Percentiles rank a stretch among this genome's conserved stretches.
These are phyloP conservation scores for Beris chalybata DNA, from an alignment of 2,888 invertebrate genomes.

Conservation along the genomic window DNA sequence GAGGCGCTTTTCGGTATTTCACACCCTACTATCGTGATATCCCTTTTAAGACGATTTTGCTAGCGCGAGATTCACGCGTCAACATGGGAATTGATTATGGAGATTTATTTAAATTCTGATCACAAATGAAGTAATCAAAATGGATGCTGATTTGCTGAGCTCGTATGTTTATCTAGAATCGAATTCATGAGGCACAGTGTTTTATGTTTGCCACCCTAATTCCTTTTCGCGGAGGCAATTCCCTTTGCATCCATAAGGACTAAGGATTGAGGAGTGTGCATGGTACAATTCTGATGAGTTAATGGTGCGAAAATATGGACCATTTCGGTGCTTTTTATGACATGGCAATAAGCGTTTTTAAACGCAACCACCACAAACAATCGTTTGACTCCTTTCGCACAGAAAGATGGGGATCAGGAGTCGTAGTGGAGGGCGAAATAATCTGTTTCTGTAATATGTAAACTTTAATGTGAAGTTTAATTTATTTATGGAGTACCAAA, in stretches of 20 bases:
- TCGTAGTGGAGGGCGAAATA: background rate
- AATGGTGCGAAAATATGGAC: constrained; percentile 30
- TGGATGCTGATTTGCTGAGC: constrained; percentile 32
- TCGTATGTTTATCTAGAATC: constrained; percentile 27
- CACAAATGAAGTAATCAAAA: constrained; percentile 34
- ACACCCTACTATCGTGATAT: background rate
- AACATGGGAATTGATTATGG: constrained; percentile 33
- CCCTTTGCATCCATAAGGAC: background rate
- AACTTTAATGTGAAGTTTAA: no score
- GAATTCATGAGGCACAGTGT: background rate
- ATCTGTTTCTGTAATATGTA: background rate
- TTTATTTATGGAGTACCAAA: no score
- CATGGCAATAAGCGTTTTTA: constrained; percentile 6
- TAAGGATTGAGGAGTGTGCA: background rate
- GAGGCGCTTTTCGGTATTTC: background rate
- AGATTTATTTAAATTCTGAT: constrained; percentile 33
- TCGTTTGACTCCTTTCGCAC: background rate
- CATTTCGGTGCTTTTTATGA: constrained; percentile 14
- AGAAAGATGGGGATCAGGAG: background rate
- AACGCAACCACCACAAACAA: background rate
- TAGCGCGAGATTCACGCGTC: constrained; percentile 7
- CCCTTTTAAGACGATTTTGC: constrained; percentile 5
- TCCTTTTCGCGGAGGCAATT: background rate
- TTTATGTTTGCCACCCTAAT: background rate
- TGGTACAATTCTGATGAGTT: constrained; percentile 19